Evolutionary conservation across 2,797 vertebrate genomes (phyloP).

Genomic region (Enteromius treurensis): DNA sequence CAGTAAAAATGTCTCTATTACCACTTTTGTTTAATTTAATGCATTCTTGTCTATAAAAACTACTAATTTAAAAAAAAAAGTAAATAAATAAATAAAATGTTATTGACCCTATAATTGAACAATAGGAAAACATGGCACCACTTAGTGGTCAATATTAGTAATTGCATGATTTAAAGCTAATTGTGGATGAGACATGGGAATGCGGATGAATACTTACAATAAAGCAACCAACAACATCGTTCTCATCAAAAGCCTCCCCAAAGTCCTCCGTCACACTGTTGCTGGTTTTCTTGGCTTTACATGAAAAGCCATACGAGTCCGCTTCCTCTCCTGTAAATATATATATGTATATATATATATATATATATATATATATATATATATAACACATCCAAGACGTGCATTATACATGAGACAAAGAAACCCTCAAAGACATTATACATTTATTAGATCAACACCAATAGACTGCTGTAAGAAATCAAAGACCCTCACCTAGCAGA

Average conservation of each 20-base stretch:
- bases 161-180: neutral
- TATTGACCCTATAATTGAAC: neutral
- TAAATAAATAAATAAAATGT: neutral
- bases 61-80: neutral
- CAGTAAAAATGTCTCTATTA: neutral
- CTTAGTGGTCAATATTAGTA: neutral
- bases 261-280: constrained; percentile 95
- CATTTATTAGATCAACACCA: neutral
- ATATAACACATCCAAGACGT: too few species aligned
- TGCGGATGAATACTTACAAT: constrained; percentile 82
- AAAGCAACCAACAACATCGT: constrained; percentile 94
- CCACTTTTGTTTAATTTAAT: neutral
- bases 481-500: constrained; percentile 86
- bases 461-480: neutral
- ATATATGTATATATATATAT: neutral
- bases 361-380: neutral
- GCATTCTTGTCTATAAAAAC: neutral
- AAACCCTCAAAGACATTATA: neutral
- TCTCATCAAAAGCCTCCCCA: constrained; percentile 95
- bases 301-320: constrained; percentile 92
- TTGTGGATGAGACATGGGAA: neutral
- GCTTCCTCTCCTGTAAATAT: constrained; percentile 87
- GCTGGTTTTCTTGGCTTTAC: constrained; percentile 93
- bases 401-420: neutral
- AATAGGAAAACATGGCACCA: neutral